Base-by-base conservation (phyloP, 2,888 invertebrate species). In the Volucella bombylans region DNA sequence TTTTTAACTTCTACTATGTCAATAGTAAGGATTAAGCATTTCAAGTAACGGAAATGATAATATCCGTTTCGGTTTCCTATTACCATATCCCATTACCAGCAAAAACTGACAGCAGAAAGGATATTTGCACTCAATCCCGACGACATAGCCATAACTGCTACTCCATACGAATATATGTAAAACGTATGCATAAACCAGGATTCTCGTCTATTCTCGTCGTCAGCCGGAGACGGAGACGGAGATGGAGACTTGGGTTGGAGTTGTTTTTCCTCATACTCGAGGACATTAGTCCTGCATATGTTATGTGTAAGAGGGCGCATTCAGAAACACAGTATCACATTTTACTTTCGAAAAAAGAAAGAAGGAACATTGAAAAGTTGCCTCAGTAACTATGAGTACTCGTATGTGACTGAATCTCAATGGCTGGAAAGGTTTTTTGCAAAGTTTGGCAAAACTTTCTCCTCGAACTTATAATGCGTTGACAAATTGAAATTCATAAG, bases 21-120 rank as follows among this genome's bases (percentile, higher is more conserved):
- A 85, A 85, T 85, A 85, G 85, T 85, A 81, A 76, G 81, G 80
- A 85, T 85, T 85, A 85, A 85, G 80, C 80, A 85, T 85, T 85
- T 80, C 85, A 57, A 85, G 85, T 85, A 80, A 80, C 85, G 85
- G 85, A 85, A 85, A 85, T 80, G 80, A 85, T 85, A 85, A 85
- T 85, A 85, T 85, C 85, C 85, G 85, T 67, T 80, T 71, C 80
- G 85, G 80, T 80, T 85, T 85, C 80, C 85, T 76, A 85, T 85
- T 85, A 85, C 85, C 85, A 85, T 85, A 85, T 85, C 85, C 85
- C 76, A 85, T 85, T 85, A 85, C 80, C 74, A 85, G 57, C 80
- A 85, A 85, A 85, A 85, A 85, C 85, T 80, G 80, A 85, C 85
- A 80, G 74, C 71, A 67, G 62, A 81, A 80, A 72, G 80, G 85